Evolutionary conservation across 2,797 vertebrate species (phyloP).

Genomic region (Astyanax mexicanus): DNA sequence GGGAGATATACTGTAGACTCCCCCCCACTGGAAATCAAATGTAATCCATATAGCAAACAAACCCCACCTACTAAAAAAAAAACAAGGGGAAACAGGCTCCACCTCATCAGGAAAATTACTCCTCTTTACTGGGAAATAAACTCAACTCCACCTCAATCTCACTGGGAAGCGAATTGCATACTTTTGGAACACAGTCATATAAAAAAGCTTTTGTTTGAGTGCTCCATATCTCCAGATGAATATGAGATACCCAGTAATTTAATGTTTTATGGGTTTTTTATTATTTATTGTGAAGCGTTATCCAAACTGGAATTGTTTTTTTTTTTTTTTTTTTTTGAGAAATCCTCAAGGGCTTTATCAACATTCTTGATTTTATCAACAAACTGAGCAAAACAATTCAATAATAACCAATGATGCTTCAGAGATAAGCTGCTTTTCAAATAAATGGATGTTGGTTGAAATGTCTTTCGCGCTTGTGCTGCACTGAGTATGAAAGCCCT

Average conservation of each 20-base stretch:
- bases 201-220: too few relatives aligned
- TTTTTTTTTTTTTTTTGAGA: too few relatives aligned
- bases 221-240: neutral
- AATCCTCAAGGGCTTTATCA: neutral
- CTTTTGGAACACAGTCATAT: neutral
- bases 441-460: constrained; percentile 1
- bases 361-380: neutral
- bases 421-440: constrained; percentile 7
- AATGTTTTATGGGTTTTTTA: neutral
- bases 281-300: neutral
- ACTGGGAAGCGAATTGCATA: too few relatives aligned
- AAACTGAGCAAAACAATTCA: neutral
- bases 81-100: too few relatives aligned
- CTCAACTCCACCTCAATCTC: too few relatives aligned
- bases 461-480: neutral
- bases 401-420: neutral
- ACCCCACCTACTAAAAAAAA: too few relatives aligned
- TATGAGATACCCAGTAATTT: neutral
- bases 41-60: too few relatives aligned
- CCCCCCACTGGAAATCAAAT: too few relatives aligned
- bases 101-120: too few relatives aligned
- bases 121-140: too few relatives aligned
- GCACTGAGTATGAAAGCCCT: neutral
- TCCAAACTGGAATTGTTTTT: neutral
- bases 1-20: too few relatives aligned